These are phyloP conservation scores for Drosophila melanosoma DNA, from an alignment of 2,888 invertebrate genomes.

Conservation along the genomic window DNA sequence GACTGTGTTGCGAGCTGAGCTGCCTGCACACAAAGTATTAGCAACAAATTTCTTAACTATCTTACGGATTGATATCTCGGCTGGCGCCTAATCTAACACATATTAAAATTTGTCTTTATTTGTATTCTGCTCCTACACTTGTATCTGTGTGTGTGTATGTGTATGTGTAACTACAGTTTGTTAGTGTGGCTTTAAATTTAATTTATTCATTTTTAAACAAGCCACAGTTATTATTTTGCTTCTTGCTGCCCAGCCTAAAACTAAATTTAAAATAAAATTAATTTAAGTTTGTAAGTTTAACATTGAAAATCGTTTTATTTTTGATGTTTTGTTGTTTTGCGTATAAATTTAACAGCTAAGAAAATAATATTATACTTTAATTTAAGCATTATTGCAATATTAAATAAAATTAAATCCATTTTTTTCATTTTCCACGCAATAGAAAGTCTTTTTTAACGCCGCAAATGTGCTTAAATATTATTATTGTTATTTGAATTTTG, in stretches of 20 bases:
- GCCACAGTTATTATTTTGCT: conserved; percentile 58
- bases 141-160: conserved; percentile 13
- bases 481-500: conserved; percentile 70
- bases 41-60: conserved; percentile 47
- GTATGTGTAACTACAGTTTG: conserved; percentile 28
- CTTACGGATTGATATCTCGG: conserved; percentile 36
- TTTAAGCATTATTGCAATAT: conserved; percentile 73
- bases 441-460: conserved; percentile 79
- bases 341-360: conserved; percentile 80
- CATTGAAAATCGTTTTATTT: conserved; percentile 78
- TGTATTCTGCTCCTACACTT: conserved; percentile 16
- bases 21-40: conserved; percentile 16
- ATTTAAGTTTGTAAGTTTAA: conserved; percentile 66
- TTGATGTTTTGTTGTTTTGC: conserved; percentile 65
- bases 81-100: conserved; percentile 49
- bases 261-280: conserved; percentile 64
- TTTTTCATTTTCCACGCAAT: conserved; percentile 55
- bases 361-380: conserved; percentile 74
- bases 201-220: conserved; percentile 42
- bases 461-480: conserved; percentile 77
- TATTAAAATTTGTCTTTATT: conserved; percentile 32
- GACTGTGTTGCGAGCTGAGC: conserved; percentile 9
- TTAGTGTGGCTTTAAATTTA: conserved; percentile 47
- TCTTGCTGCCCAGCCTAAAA: conserved; percentile 71
- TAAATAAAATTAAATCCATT: conserved; percentile 65